Evolutionary conservation across 2,888 invertebrate genomes (phyloP), one percentile per base, ranked within the genome.

Genomic region (Zygothrica quintamaculata): DNA sequence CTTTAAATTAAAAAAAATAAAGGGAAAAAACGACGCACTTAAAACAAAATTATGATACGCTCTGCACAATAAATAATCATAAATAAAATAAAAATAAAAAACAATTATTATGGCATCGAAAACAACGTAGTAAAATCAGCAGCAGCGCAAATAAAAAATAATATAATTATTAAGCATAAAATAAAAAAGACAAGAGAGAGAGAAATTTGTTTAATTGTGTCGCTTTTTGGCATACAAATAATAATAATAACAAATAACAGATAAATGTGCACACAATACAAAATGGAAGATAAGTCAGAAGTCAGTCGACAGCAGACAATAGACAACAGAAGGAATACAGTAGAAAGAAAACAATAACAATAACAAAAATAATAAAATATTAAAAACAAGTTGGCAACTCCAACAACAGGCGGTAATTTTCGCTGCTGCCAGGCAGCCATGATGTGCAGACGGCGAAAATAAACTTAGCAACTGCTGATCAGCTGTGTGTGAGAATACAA

Each of bases 401-500:
- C 57, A 62, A 50, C 16, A 3, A 1, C 39, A 39, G 34, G 34
- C 34, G 5, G 34, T 13, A 36, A 22, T 22, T 22, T 22, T 13
- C 13, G 6, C 44, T 11, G 39, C 22, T 9, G 8, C 12, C 29
- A 43, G 44, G 47, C n/a, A n/a, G n/a, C n/a, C n/a, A n/a, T n/a
- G 56, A 64, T 44, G 65, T 22, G 40, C 13, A 31, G 34, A 26
- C 3, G 44, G n/a, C 51, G 33, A 52, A 44, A 18, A n/a, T n/a
- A n/a, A 56, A 31, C 56, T 42, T 33, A 51, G 72, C 70, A 70
- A 66, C 72, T 71, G 72, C 72, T 65, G 70, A 70, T 70, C 70
- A 70, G 70, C 70, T 70, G 65, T 48, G 65, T 48, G 36, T n/a
- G 29, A 31, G 13, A 48, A 16, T 22, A 65, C 53, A 47, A 65